Evolutionary conservation across 1,140 invertebrate species (phyloP).

Genomic region (Metopolophium dirhodum): DNA sequence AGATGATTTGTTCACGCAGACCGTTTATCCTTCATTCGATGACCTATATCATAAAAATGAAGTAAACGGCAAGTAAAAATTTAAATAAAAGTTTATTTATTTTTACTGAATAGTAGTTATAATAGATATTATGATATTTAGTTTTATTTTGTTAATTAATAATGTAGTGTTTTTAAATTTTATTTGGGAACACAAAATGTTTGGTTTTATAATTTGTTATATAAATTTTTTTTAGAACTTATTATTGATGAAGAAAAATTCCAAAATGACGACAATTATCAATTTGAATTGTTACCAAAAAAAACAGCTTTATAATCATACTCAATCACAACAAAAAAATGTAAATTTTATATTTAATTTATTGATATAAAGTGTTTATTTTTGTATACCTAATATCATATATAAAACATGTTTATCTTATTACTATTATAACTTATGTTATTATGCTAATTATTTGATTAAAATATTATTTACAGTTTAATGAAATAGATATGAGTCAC

Average conservation of each 20-base stretch:
- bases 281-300: slow-evolving; percentile 13
- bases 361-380: too few species aligned
- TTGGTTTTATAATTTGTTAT: too few species aligned
- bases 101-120: too few species aligned
- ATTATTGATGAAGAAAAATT: slow-evolving; percentile 46
- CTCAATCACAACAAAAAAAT: slow-evolving; percentile 33
- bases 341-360: background rate
- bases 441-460: background rate
- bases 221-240: slow-evolving; percentile 16
- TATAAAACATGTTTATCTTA: background rate
- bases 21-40: background rate
- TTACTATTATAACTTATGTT: background rate
- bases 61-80: slow-evolving; percentile 31
- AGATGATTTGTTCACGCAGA: background rate
- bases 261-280: slow-evolving; percentile 2
- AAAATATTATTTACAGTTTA: slow-evolving; percentile 21
- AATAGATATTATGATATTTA: too few species aligned
- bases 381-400: too few species aligned
- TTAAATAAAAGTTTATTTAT: background rate
- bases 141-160: too few species aligned
- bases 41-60: slow-evolving; percentile 28
- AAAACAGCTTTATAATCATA: slow-evolving; percentile 37
- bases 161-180: too few species aligned
- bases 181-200: too few species aligned
- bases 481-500: slow-evolving; percentile 17